phyloP scores from a whole-genome alignment of 1,140 invertebrate species.

The Drosophila bocki region DNA sequence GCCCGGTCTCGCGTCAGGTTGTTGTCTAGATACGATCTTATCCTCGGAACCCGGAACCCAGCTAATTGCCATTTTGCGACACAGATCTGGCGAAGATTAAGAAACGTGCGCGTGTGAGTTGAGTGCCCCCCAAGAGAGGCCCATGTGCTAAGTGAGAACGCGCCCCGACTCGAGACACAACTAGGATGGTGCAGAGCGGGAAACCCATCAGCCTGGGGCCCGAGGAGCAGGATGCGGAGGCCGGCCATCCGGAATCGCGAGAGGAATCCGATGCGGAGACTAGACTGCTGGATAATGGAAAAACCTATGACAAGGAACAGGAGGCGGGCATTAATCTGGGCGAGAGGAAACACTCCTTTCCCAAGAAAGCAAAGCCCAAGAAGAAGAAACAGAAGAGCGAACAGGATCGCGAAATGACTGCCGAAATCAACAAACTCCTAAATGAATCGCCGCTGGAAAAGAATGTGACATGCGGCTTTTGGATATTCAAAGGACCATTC shows the following conservation, averaged over 20 bases:
- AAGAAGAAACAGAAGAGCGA: constrained; percentile 66
- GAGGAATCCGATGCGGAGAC: constrained; percentile 56
- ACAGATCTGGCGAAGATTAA: constrained; percentile 61
- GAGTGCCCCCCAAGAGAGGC: constrained; percentile 19
- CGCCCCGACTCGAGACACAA: constrained; percentile 1
- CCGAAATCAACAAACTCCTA: constrained; percentile 86
- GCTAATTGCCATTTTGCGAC: constrained; percentile 49
- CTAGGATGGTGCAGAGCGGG: constrained; percentile 65
- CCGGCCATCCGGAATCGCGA: constrained; percentile 12
- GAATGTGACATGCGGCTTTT: constrained; percentile 88
- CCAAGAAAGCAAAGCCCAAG: constrained; percentile 55
- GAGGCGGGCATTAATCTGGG: constrained; percentile 14
- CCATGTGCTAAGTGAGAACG: constrained; percentile 44
- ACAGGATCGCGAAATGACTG: constrained; percentile 68
- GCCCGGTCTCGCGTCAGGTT: constrained; percentile 58
- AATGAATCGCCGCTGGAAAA: constrained; percentile 86
- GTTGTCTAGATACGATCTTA: constrained; percentile 25
- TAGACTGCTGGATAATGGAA: constrained; percentile 72
- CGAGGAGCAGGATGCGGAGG: constrained; percentile 44
- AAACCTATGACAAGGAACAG: constrained; percentile 22
- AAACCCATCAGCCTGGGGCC: constrained; percentile 25
- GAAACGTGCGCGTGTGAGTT: constrained; percentile 22
- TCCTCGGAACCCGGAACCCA: constrained; percentile 3
- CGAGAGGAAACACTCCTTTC: background rate
- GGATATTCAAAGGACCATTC: constrained; percentile 86